Base-by-base conservation (phyloP, 2,888 invertebrate genomes). In the Venusia cambrica region DNA sequence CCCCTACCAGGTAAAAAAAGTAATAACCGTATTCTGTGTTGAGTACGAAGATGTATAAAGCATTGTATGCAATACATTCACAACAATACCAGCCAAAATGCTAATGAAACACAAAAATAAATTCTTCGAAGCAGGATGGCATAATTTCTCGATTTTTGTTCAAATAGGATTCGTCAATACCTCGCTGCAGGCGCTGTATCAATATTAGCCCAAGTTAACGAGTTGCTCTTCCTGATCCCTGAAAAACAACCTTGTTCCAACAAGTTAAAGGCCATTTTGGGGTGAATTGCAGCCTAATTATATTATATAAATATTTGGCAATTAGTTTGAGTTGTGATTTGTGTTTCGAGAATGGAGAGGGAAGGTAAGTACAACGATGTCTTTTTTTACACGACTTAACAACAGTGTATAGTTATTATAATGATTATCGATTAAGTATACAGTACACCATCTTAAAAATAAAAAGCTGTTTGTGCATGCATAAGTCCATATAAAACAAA, bases 181-280 rank as follows among this genome's bases (percentile, higher is more conserved):
- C 66, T 72, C 75, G 48, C 62, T 60, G 68, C 67, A 55, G 52
- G 65, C 65, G 45, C 68, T 52, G 57, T 45, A 51, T 68, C 68
- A 81, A 81, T 77, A 79, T 80, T 80, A 66, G 68, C 56, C 49
- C 48, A 64, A 54, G 64, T 66, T 78, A 80, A 80, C 80, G 79
- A 80, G 78, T 61, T 72, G 57, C 12, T 22, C 5, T 16, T 1
- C 1, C n/a, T 28, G 38, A 14, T 40, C 7, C 27, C 27, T 31
- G 4, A 42, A 36, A 36, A 29, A 2, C 19, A 5, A 31, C 39
- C 27, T 13, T 45, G 40, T 21, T 10, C 6, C 1, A 4, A n/a
- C 1, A 0, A 0, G 1, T 17, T 31, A 25, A 16, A 22, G 11
- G 32, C 2, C 4, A 7, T 16, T 16, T 36, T 41, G 1, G 6